Conservation (phyloP, 1,140 invertebrate genomes). For the Lordiphosa stackelbergi region DNA sequence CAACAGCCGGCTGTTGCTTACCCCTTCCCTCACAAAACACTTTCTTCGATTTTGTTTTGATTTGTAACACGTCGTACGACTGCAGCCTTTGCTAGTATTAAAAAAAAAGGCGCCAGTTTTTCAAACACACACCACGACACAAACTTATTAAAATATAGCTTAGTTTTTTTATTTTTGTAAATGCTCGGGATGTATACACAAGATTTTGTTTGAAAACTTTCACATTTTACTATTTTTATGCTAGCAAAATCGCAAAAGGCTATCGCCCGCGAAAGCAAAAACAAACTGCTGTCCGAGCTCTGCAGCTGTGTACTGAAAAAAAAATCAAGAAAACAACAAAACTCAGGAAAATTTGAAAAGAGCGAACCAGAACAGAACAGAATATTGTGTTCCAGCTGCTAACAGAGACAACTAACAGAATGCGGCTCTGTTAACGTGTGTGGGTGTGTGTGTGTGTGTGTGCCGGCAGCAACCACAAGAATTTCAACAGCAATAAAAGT, state of each 20-base stretch:
- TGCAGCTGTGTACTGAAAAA: constrained; percentile 39
- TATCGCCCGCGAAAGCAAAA: constrained; percentile 18
- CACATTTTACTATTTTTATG: constrained; percentile 1
- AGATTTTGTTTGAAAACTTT: background rate
- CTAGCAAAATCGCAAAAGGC: background rate
- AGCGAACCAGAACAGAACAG: constrained; percentile 25
- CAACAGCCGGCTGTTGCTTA: background rate
- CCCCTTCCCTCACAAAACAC: background rate
- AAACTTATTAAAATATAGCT: background rate
- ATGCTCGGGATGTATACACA: constrained; percentile 8
- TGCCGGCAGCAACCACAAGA: too few relatives aligned
- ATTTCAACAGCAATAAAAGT: too few relatives aligned
- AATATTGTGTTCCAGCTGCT: constrained; percentile 19
- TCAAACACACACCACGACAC: constrained; percentile 2
- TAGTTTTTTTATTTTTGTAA: background rate
- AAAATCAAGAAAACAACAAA: constrained; percentile 2
- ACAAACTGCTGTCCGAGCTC: constrained; percentile 41
- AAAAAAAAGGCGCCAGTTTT: constrained; percentile 8
- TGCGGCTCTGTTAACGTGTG: constrained; percentile 17
- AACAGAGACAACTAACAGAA: constrained; percentile 24
- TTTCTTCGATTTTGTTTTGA: constrained; percentile 35
- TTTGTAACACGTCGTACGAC: constrained; percentile 6
- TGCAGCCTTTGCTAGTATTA: constrained; percentile 1
- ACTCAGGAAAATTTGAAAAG: constrained; percentile 45
- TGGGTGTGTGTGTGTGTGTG: background rate